Evolutionary conservation across 2,113 vertebrate species (phyloP), one percentile per base, ranked within the genome.

Genomic region (Oreochromis niloticus): DNA sequence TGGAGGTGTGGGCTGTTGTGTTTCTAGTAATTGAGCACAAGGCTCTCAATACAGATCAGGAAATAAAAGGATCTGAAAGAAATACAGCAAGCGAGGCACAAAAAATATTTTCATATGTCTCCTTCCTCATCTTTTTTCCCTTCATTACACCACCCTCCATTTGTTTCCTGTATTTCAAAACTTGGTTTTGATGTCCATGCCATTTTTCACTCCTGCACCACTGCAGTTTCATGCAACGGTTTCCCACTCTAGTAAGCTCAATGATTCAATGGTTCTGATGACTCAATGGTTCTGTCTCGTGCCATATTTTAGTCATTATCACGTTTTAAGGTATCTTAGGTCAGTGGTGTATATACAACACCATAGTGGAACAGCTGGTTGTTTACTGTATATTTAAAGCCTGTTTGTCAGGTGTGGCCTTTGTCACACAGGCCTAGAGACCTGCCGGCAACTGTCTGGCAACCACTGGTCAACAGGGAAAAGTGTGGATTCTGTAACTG

Each of bases 21-120:
- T 96, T 96, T 93, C 87, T 92, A 68, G 89, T 97, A 96, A 97
- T 96, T 96, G 96, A 97, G 96, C 95, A 96, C 87, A 92, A 92
- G 93, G 83, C 92, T 95, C 83, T 93, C 89, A 66, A 92, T 78
- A 63, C 88, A 92, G 85, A 92, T 88, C 92, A 85, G 88, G 90
- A 96, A 94, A 94, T 93, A 95, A 94, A 92, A 82, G 85, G 63
- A 86, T 82, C 78, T 24, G 86, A 91, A 91, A 95, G 93, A 92
- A 92, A 95, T 92, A 83, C 86, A 92, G 79, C 85, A 80, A 90
- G 89, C 68, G 57, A 86, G 88, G 91, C 89, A 84, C 68, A 66
- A 84, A 91, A 96, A 94, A 94, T 88, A 81, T 92, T 94, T 94
- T 86, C 71, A 81, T 89, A 39, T 36, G 46, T 78, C 57, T 34